Base-by-base conservation (phyloP, 2,888 invertebrate species). In the Synanthedon andrenaeformis region DNA sequence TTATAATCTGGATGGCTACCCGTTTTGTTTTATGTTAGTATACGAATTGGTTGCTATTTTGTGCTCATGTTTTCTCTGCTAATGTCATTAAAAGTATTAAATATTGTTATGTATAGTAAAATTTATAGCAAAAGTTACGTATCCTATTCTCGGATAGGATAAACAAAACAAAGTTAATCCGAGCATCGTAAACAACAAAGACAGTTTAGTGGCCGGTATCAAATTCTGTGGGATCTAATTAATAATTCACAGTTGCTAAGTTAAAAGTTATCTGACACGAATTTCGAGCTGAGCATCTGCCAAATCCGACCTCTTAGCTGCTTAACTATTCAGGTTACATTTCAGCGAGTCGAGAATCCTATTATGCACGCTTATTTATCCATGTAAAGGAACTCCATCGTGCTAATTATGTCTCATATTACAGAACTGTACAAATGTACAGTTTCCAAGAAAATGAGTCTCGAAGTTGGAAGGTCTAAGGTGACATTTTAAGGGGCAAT, bases 181-280 rank as follows among this genome's bases (percentile, higher is more conserved):
- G 14, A 45, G 14, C 45, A 12, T 45, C 14, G 14, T 45, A 45
- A 45, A 45, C 45, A 45, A 45, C 45, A 45, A 45, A 14, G 45
- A 45, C 13, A 45, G 45, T 45, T 45, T 45, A 45, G 45, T 45
- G 13, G 45, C 13, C 45, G 13, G 45, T 45, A 14, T 5, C 45
- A 45, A 45, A 45, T 45, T 45, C 13, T 45, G 4, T 3, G 14
- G 13, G 1, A 45, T 14, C 17, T 49, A 17, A 17, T 49, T 49
- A 69, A 62, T 65, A 63, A 65, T 70, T 65, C 63, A 67, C 54
- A 51, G 49, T 52, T 59, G 55, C 56, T 61, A 55, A 60, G 53
- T 58, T 55, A 49, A 54, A 52, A 49, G 57, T 55, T 57, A 57
- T 58, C 57, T 55, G 51, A 55, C 19, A 6, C 12, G 45, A 10